These are phyloP conservation scores for Bettongia penicillata DNA, from an alignment of 2,113 vertebrate species.

Conservation along the genomic window DNA sequence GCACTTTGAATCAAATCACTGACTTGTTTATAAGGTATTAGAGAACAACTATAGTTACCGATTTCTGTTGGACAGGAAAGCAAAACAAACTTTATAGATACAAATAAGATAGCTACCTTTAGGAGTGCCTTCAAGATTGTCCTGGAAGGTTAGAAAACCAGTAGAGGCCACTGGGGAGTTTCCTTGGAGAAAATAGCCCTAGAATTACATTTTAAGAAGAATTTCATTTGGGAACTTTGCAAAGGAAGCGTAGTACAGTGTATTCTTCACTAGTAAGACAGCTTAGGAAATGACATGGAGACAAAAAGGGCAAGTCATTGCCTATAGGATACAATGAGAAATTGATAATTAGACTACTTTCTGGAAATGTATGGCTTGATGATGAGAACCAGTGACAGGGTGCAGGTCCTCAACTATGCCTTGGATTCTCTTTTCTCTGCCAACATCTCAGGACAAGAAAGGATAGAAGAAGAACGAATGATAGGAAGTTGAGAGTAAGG, in stretches of 20 bases:
- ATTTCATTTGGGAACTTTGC: background rate
- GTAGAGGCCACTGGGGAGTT: background rate
- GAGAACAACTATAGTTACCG: background rate
- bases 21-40: background rate
- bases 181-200: background rate
- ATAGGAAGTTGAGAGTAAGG: background rate
- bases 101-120: background rate
- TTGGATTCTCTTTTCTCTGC: too few relatives aligned
- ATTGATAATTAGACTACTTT: background rate
- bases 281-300: background rate
- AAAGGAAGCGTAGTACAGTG: background rate
- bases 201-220: background rate
- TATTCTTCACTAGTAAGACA: background rate
- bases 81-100: background rate
- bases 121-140: conserved; percentile 9
- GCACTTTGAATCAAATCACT: too few relatives aligned
- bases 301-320: background rate
- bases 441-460: background rate
- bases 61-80: background rate
- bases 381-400: background rate
- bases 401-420: background rate
- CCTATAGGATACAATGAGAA: background rate
- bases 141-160: conserved; percentile 15
- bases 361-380: background rate
- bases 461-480: background rate